Percentiles rank a stretch among this genome's conserved stretches.
These are phyloP conservation scores for Vombatus ursinus DNA, from an alignment of 2,113 vertebrate species.

Conservation along the genomic window DNA sequence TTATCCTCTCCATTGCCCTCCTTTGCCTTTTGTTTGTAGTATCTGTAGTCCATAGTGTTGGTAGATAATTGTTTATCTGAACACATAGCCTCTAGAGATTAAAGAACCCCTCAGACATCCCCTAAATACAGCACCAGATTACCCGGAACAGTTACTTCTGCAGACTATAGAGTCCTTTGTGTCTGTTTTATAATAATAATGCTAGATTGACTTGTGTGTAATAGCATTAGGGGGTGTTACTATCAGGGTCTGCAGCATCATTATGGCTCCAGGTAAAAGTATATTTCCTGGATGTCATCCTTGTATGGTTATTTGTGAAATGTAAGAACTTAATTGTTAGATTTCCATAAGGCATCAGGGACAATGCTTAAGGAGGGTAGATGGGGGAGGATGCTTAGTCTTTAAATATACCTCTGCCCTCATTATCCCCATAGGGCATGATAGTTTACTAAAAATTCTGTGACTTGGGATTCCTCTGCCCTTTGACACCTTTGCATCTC, in stretches of 20 bases:
- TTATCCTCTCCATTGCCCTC: background rate
- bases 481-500: background rate
- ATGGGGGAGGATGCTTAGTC: background rate
- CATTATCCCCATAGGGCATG: background rate
- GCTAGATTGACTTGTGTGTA: background rate
- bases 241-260: background rate
- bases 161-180: accelerated
- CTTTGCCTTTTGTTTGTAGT: background rate
- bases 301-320: background rate
- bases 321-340: background rate
- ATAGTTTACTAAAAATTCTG: background rate
- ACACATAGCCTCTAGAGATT: conserved; percentile 63
- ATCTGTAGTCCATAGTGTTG: conserved; percentile 59
- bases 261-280: background rate
- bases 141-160: background rate
- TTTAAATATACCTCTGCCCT: background rate
- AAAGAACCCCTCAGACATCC: background rate
- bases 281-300: background rate
- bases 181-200: background rate
- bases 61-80: conserved; percentile 79
- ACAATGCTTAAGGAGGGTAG: background rate
- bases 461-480: conserved; percentile 2
- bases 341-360: background rate
- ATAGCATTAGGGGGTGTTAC: conserved; percentile 15
- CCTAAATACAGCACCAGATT: background rate